Evolutionary conservation across 2,113 vertebrate species (phyloP), one percentile per base, ranked within the genome.

Genomic region (Salvelinus alpinus): DNA sequence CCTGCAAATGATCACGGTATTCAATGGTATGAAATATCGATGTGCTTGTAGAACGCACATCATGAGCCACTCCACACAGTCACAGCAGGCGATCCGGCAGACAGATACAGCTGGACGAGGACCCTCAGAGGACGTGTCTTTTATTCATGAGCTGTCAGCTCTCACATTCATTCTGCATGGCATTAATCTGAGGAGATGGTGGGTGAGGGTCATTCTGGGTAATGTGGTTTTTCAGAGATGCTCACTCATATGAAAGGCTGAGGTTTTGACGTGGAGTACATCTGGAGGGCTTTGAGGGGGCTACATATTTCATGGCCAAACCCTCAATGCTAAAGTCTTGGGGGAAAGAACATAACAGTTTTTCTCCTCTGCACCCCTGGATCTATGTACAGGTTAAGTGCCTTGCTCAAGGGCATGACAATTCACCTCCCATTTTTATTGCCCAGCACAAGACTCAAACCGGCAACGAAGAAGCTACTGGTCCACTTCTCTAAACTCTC

Each of bases 101-200:
- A 74, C 72, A 81, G 86, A 88, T 77, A 82, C 81, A 71, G 87
- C 86, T 31, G 85, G 82, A 87, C 77, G 72, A 82, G 74, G 77
- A 80, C 85, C 85, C 86, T 87, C 71, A 60, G 83, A 85, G 80
- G 88, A 86, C 81, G 81, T 87, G 88, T 79, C 77, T 84, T 85
- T 87, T 90, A 87, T 91, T 90, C 89, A 89, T 83, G 85, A 75
- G 84, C 82, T 89, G 88, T 88, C 90, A 86, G 79, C 77, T 22
- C 84, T 64, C 78, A 77, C 84, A 82, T 71, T 82, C 80, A 57
- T 82, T 82, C 76, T 84, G 80, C 78, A 74, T 82, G 72, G 85
- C 85, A 87, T 90, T 90, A 86, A 91, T 89, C 79, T 78, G 83
- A 89, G 86, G 85, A 87, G 90, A 89, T 87, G 82, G 1, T 14